A percentile compares a stretch with the other conserved stretches of the same genome.
phyloP scores from a whole-genome alignment of 92 coral and sea anemone genomes.

The Zoanthus gigantus region DNA sequence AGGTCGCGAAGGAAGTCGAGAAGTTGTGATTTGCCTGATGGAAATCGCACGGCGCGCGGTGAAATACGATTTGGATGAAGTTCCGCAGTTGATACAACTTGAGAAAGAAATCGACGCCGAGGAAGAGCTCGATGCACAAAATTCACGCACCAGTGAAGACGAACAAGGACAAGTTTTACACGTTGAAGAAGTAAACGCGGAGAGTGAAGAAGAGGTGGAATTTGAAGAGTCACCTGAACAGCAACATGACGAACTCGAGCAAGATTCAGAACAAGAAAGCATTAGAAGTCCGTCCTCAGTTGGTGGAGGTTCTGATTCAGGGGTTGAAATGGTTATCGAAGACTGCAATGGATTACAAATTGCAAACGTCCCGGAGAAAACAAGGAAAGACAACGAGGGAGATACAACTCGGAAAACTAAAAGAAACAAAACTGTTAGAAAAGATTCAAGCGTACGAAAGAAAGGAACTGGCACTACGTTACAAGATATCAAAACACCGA shows the following conservation, averaged over 20 bases:
- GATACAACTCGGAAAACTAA: slow-evolving; percentile 42
- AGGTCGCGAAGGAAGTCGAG: slow-evolving; percentile 95
- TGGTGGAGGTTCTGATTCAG: slow-evolving; percentile 82
- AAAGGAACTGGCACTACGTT: slow-evolving; percentile 58
- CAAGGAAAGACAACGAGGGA: slow-evolving; percentile 24
- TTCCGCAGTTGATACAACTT: slow-evolving; percentile 89
- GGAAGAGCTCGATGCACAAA: slow-evolving; percentile 67
- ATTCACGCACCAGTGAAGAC: slow-evolving; percentile 44
- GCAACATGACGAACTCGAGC: slow-evolving; percentile 46
- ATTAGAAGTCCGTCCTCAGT: slow-evolving; percentile 22
- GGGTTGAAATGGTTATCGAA: slow-evolving; percentile 85
- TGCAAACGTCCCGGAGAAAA: slow-evolving; percentile 58
- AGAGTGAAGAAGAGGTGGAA: slow-evolving; percentile 48
- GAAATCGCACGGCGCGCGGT: slow-evolving; percentile 90
- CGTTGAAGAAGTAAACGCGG: slow-evolving; percentile 54
- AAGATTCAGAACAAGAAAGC: slow-evolving; percentile 17
- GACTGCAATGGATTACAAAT: slow-evolving; percentile 78
- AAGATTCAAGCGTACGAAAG: background rate
- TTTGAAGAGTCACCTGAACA: slow-evolving; percentile 45
- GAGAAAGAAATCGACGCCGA: slow-evolving; percentile 98
- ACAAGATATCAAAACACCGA: slow-evolving; percentile 75
- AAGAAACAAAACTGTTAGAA: slow-evolving; percentile 45
- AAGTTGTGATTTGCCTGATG: slow-evolving; percentile 96
- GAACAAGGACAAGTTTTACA: slow-evolving; percentile 71
- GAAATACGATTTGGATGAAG: slow-evolving; percentile 76